Evolutionary conservation across 2,797 vertebrate species (phyloP), one percentile per base, ranked within the genome.

Genomic region (Naso thynnoides): DNA sequence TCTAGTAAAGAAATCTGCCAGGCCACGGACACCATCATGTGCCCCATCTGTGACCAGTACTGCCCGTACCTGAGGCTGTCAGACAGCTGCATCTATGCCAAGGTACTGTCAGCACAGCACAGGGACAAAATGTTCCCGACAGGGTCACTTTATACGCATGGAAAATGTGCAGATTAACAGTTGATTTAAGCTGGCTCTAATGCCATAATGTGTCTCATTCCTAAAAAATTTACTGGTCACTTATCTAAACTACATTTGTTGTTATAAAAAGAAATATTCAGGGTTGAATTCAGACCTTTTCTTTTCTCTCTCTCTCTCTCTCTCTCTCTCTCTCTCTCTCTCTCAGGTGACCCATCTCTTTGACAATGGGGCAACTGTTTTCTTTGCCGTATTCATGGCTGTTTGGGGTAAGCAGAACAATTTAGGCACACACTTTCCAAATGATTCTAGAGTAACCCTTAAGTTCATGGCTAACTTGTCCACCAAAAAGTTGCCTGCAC

Each of bases 311-410:
- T 38, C 36, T 13, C 13, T 13, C 36, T 38, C 36, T 38, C 36
- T 38, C 36, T 13, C 13, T 13, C 13, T 13, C 36, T 38, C 36
- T 38, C 36, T 14, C 18, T 68, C 36, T 73, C 63, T 4, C 11
- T 49, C 47, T 63, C 86, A 98, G 97, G 96, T 98, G 69, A 97
- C 97, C 3, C 96, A 98, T 86, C 95, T 98, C 64, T 98, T 98
- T 85, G 97, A 98, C 88, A 98, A 98, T 0, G 96, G 96, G 83
- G 97, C 96, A 0, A 98, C 97, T 6, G 97, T 98, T 70, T 98
- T 98, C 91, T 98, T 98, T 88, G 97, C 97, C 76, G 97, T 98
- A 45, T 98, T 98, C 91, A 98, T 98, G 97, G 97, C 96, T 4
- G 97, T 98, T 23, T 98, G 97, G 97, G 97, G 97, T 98, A 92